A percentile compares a stretch with the other conserved stretches of the same genome.
Conservation (phyloP, 2,113 vertebrate species). For the Otocyon megalotis region DNA sequence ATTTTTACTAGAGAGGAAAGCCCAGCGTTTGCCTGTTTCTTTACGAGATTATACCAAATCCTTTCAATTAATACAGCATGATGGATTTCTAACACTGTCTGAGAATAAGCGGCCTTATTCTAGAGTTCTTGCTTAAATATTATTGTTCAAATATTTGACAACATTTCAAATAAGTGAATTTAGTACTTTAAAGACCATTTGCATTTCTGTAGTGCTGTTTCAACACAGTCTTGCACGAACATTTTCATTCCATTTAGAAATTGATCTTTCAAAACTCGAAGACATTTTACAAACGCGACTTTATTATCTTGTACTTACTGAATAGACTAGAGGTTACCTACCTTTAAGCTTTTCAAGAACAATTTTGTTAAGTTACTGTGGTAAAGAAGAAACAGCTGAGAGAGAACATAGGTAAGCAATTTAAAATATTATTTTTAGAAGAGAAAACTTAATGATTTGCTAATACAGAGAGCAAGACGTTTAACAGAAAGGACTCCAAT, state of each 20-base stretch:
- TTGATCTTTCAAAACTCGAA: constrained; percentile 56
- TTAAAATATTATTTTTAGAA: constrained; percentile 45
- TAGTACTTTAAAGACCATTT: constrained; percentile 54
- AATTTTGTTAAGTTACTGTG: constrained; percentile 3
- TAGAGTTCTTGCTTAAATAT: constrained; percentile 84
- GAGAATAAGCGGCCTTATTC: constrained; percentile 82
- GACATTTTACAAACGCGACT: background rate
- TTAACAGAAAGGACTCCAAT: constrained; percentile 30
- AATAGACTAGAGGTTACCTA: background rate
- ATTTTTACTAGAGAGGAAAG: constrained; percentile 92
- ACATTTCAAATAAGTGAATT: constrained; percentile 67
- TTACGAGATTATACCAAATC: constrained; percentile 90
- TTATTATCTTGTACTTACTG: background rate
- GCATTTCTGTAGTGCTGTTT: background rate
- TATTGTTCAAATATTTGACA: constrained; percentile 70
- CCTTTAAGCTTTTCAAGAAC: background rate
- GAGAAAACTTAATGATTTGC: constrained; percentile 36
- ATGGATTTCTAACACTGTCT: constrained; percentile 87
- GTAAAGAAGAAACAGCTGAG: background rate
- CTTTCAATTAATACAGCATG: constrained; percentile 90
- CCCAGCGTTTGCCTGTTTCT: constrained; percentile 90
- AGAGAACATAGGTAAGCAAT: background rate
- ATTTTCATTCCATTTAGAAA: constrained; percentile 58
- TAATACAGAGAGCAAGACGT: background rate
- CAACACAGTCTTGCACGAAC: constrained; percentile 29